Percentiles rank a stretch among this genome's conserved stretches.
phyloP scores from a whole-genome alignment of 1,140 invertebrate genomes.

The Drosophila erecta region DNA sequence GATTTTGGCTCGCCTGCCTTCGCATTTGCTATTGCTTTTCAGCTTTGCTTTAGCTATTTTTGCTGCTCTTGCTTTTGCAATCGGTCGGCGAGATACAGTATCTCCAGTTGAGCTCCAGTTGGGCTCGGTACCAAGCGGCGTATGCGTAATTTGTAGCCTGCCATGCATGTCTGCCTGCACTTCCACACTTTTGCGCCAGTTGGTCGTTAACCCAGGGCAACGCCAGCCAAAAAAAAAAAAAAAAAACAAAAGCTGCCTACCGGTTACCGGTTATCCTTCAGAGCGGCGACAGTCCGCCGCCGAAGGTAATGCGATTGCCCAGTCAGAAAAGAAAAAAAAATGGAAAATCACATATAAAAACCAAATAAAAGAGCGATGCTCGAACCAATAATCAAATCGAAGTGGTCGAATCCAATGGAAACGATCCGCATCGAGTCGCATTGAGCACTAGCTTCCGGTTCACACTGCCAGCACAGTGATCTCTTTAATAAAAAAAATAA shows the following conservation, averaged over 20 bases:
- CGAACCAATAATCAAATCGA: slow-evolving; percentile 48
- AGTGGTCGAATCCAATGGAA: slow-evolving; percentile 18
- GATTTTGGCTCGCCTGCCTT: slow-evolving; percentile 28
- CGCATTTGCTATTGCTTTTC: slow-evolving; percentile 4
- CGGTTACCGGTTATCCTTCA: slow-evolving; percentile 71
- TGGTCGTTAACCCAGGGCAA: slow-evolving; percentile 70
- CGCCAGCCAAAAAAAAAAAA: slow-evolving; percentile 9
- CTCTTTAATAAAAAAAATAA: not conserved
- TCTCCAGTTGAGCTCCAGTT: slow-evolving; percentile 41
- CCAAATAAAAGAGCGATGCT: slow-evolving; percentile 33
- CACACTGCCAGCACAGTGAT: slow-evolving; percentile 27
- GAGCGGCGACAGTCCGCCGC: slow-evolving; percentile 32
- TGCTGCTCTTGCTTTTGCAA: slow-evolving; percentile 48
- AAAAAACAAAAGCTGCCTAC: slow-evolving; percentile 16
- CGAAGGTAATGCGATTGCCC: slow-evolving; percentile 57
- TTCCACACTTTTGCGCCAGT: slow-evolving; percentile 27
- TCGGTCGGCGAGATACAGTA: slow-evolving; percentile 66
- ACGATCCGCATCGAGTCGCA: slow-evolving; percentile 8
- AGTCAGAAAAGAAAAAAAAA: slow-evolving; percentile 10
- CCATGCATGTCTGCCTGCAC: slow-evolving; percentile 71
- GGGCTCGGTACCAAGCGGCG: slow-evolving; percentile 49
- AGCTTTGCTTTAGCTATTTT: slow-evolving; percentile 15
- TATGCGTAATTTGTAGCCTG: slow-evolving; percentile 79
- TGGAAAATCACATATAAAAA: slow-evolving; percentile 5
- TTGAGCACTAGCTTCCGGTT: slow-evolving; percentile 28